Evolutionary conservation across 1,140 invertebrate genomes (phyloP).

Genomic region (Pseudomyrmex gracilis): DNA sequence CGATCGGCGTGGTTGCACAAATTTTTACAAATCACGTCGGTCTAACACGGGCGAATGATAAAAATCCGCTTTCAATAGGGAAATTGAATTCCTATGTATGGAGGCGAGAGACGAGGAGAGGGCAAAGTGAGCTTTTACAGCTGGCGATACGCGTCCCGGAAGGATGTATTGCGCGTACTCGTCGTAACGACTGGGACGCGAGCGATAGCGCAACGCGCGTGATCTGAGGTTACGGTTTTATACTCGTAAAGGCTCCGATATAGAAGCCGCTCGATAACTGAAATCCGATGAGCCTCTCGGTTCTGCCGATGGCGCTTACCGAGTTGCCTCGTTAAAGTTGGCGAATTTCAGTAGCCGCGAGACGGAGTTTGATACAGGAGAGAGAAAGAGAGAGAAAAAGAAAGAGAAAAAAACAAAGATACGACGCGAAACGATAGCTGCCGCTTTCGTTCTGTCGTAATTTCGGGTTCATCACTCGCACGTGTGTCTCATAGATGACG

Average conservation of each 20-base stretch:
- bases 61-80: constrained; percentile 38
- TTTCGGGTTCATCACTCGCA: constrained; percentile 43
- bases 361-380: constrained; percentile 31
- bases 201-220: neutral
- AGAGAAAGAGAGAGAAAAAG: too few species aligned
- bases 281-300: constrained; percentile 49
- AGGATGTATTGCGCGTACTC: constrained; percentile 15
- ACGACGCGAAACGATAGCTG: constrained; percentile 39
- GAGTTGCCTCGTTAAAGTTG: constrained; percentile 58
- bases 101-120: neutral
- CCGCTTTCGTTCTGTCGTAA: constrained; percentile 20
- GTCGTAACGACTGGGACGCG: neutral
- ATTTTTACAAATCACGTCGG: constrained; percentile 19
- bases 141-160: constrained; percentile 9
- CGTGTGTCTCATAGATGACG: constrained; percentile 25
- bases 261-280: constrained; percentile 57
- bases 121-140: constrained; percentile 5
- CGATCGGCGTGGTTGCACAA: neutral
- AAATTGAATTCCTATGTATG: constrained; percentile 35
- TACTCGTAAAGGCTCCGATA: constrained; percentile 35
- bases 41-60: constrained; percentile 37
- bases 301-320: constrained; percentile 40
- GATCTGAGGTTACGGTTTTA: constrained; percentile 51
- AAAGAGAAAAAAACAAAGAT: constrained; percentile 1
- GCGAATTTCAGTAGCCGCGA: constrained; percentile 35